Base-by-base conservation (phyloP, 2,113 vertebrate genomes). In the Nymphicus hollandicus region DNA sequence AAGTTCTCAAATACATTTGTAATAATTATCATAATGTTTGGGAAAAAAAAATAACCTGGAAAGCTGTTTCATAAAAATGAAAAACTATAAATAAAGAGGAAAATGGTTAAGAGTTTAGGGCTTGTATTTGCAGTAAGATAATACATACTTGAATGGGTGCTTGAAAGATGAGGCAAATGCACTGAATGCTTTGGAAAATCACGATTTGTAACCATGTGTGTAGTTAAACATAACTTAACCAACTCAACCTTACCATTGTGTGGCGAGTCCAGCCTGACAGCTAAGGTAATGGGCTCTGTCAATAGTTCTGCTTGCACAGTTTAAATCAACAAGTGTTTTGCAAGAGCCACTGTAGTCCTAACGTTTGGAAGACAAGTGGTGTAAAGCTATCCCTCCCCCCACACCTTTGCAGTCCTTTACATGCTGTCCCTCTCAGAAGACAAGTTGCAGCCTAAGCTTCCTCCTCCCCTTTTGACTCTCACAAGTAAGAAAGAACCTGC, bases 291-390 rank as follows among this genome's bases (percentile, higher is more conserved):
- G 71, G 85, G 76, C 58, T 91, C 89, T 88, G 63, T 91, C 88
- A 82, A 52, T 69, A 93, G 66, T 35, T 79, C 44, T 65, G 74
- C 90, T 69, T 72, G 63, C 74, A 10, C 56, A 71, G 61, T 69
- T 80, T 88, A 91, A 93, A 88, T 69, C 88, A 88, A 82, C 86
- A 91, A 91, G 80, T 76, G 85, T 90, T 93, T 85, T 72, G 68
- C 81, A 91, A 95, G 78, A 93, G 43, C 39, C 70, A 11, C 76
- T 39, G 39, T 18, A 89, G 87, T 65, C 55, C 35, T 37, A 28
- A 74, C 12, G 3, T 79, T 81, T 60, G 47, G 17, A 71, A 71
- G 89, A 22, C 9, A 44, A 79, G 65, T 15, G 37, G 47, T 28
- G 27, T 50, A 44, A 71, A 88, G 37, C 41, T 29, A 5, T 15